Conservation (phyloP, 2,797 vertebrate genomes). For the Sebastes itinus region DNA sequence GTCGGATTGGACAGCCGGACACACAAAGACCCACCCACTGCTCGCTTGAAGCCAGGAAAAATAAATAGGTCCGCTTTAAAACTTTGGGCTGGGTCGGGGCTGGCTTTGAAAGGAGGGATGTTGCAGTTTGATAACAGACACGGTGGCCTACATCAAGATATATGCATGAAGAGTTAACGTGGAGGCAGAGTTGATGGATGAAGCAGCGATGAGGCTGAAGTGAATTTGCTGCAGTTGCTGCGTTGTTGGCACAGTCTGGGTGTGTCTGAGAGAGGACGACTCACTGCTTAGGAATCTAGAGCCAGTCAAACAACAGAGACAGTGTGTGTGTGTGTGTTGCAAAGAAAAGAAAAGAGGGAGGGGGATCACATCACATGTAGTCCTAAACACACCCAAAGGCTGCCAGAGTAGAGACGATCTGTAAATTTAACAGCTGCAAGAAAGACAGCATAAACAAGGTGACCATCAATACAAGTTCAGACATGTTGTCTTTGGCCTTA, state of each 20-base stretch:
- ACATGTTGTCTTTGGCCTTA: neutral
- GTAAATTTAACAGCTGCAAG: neutral
- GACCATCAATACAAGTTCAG: neutral
- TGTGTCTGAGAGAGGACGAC: slow-evolving; percentile 65
- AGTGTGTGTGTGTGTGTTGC: slow-evolving; percentile 21
- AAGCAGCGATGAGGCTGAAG: slow-evolving; percentile 7
- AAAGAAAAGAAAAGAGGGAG: slow-evolving; percentile 25
- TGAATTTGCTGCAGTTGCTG: slow-evolving; percentile 22
- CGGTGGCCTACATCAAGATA: neutral
- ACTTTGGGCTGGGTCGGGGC: slow-evolving; percentile 31
- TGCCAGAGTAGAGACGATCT: neutral
- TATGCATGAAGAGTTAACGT: neutral
- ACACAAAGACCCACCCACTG: slow-evolving; percentile 44
- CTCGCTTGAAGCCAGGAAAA: slow-evolving; percentile 60
- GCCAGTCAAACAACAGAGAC: slow-evolving; percentile 41
- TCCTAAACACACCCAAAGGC: slow-evolving; percentile 53
- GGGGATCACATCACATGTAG: slow-evolving; percentile 28
- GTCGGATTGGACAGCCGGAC: slow-evolving; percentile 63
- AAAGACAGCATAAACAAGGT: neutral
- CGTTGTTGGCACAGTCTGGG: slow-evolving; percentile 65
- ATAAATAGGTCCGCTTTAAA: slow-evolving; percentile 50
- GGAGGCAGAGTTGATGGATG: neutral
- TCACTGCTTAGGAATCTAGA: slow-evolving; percentile 84
- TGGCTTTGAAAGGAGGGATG: neutral
- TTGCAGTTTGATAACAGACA: slow-evolving; percentile 18